A percentile compares a stretch with the other conserved stretches of the same genome.
Conservation (phyloP, 2,888 invertebrate genomes). For the Caenorhabditis imperialis region DNA sequence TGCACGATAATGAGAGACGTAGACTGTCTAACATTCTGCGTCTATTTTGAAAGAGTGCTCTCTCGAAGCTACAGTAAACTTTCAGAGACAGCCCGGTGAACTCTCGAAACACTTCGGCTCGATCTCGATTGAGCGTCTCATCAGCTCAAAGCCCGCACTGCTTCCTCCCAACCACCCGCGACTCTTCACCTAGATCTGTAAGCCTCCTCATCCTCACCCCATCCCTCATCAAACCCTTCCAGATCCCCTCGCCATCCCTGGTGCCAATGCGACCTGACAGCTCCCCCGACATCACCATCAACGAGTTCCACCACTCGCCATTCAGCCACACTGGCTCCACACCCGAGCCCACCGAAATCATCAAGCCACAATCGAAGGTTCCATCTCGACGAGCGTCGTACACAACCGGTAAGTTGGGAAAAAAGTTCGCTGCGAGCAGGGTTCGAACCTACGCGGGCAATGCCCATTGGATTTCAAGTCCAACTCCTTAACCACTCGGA, state of each 20-base stretch:
- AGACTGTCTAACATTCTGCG: too few species aligned
- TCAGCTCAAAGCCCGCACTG: constrained; percentile 61
- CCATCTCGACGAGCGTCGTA: constrained; percentile 47
- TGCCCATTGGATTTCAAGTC: constrained; percentile 84
- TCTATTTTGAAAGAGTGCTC: too few species aligned
- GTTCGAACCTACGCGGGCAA: constrained; percentile 84
- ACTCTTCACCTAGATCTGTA: constrained; percentile 63
- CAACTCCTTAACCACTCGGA: constrained; percentile 82
- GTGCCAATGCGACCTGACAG: constrained; percentile 57
- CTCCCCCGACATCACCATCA: constrained; percentile 55
- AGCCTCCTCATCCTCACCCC: not conserved
- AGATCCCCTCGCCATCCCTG: constrained; percentile 61
- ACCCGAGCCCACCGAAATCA: constrained; percentile 57
- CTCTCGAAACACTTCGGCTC: constrained; percentile 61
- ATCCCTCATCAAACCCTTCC: not conserved
- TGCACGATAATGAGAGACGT: too few species aligned
- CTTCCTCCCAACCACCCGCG: constrained; percentile 56
- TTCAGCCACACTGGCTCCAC: constrained; percentile 64
- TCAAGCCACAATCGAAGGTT: constrained; percentile 11
- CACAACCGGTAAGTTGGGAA: constrained; percentile 41
- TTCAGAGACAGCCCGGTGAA: constrained; percentile 59
- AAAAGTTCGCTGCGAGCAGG: constrained; percentile 80
- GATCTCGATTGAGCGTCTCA: constrained; percentile 62
- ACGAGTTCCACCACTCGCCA: constrained; percentile 55
- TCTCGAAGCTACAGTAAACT: too few species aligned